Evolutionary conservation across 2,888 invertebrate genomes (phyloP), one percentile per base, ranked within the genome.

Genomic region (Zygothrica quintamaculata): DNA sequence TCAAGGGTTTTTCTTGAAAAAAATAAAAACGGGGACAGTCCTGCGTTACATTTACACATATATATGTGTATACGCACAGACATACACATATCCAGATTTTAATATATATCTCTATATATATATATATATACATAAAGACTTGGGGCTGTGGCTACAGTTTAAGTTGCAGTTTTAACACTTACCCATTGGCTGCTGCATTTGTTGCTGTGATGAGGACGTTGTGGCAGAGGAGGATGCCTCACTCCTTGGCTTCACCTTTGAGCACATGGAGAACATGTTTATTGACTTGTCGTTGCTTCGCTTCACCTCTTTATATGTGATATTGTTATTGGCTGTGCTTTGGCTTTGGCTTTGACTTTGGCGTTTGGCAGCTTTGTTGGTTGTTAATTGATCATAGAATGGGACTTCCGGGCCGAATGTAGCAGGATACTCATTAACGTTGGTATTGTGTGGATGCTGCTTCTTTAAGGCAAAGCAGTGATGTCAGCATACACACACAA

Each of bases 181-280:
- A 90, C 90, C 90, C 78, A 84, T 85, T 58, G 84, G 88, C 65
- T 87, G 89, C 40, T 60, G 66, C 43, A 29, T 13, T 39, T 55
- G 39, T 46, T 53, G 65, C 31, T 56, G 70, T 34, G 56, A 47
- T 13, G 64, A 31, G 29, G 55, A 84, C n/a, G n/a, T n/a, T n/a
- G n/a, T n/a, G 46, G 87, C 82, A 58, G 77, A 53, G 57, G 66
- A 88, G 65, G 69, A 87, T 42, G 77, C 81, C 68, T 89, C 85
- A 65, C 88, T 88, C 74, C 84, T 84, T 55, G 90, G 88, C 72
- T 89, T 90, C 65, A 90, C 89, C 82, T 90, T 91, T 62, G 90
- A 89, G 84, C 91, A 91, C 91, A 91, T 91, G 73, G 91, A 91
- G 68, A 91, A 91, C 91, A 91, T 91, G 43, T 76, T 87, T 61